phyloP scores from a whole-genome alignment of 2,113 vertebrate genomes.

The Toxostoma redivivum region DNA sequence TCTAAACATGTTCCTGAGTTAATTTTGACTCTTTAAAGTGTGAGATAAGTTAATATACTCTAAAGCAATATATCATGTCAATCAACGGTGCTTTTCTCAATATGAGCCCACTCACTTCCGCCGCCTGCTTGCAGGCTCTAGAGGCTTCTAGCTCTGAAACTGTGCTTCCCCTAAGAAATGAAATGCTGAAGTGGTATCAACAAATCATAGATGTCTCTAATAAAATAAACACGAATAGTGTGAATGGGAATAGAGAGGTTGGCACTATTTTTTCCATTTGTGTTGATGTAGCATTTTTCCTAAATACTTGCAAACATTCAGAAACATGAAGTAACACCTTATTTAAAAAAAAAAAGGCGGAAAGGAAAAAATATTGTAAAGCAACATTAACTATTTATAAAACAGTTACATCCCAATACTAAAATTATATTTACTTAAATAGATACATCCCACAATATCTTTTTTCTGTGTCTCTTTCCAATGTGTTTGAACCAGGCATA shows the following conservation, averaged over 20 bases:
- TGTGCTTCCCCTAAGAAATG: neutral
- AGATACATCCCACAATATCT: neutral
- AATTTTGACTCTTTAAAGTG: constrained; percentile 58
- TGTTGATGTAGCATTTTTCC: neutral
- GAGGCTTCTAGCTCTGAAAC: constrained; percentile 9
- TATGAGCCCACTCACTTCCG: constrained; percentile 35
- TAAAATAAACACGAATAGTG: neutral
- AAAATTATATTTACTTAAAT: neutral
- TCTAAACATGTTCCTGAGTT: constrained; percentile 37
- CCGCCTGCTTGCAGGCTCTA: constrained; percentile 10
- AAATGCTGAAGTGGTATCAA: neutral
- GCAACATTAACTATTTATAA: neutral
- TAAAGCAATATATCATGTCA: constrained; percentile 44
- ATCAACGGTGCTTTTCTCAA: constrained; percentile 54
- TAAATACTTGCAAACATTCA: neutral
- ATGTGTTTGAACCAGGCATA: neutral
- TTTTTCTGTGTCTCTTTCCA: neutral
- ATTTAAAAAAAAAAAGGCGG: neutral
- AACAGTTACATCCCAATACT: neutral
- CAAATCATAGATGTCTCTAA: neutral
- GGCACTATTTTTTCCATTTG: neutral
- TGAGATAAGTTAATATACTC: constrained; percentile 58
- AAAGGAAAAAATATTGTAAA: neutral
- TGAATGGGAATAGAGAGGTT: neutral
- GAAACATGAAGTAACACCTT: neutral